A percentile compares a stretch with the other conserved stretches of the same genome.
These are phyloP conservation scores for Coregonus ussuriensis DNA, from an alignment of 2,797 vertebrate genomes.

Conservation along the genomic window DNA sequence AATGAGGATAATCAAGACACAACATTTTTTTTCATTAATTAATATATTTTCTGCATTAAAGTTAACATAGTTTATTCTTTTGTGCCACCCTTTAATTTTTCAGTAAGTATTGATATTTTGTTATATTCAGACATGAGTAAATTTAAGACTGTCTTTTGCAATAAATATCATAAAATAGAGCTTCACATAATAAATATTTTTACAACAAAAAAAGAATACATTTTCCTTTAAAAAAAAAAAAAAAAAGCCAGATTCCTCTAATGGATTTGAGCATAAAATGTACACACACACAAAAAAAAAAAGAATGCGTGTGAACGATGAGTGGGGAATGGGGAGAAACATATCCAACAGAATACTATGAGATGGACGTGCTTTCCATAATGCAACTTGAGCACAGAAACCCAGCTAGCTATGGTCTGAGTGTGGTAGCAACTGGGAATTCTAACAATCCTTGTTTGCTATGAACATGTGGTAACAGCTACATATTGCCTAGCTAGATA, in stretches of 20 bases:
- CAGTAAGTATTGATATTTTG: constrained; percentile 98
- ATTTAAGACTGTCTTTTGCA: constrained; percentile 96
- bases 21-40: constrained; percentile 89
- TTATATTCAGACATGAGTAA: constrained; percentile 99
- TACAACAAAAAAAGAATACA: constrained; percentile 84
- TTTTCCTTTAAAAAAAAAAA: constrained; percentile 81
- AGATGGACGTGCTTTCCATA: constrained; percentile 72
- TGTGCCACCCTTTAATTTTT: constrained; percentile 91
- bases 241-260: constrained; percentile 94
- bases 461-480: constrained; percentile 78
- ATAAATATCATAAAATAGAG: constrained; percentile 99
- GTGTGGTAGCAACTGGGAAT: constrained; percentile 63
- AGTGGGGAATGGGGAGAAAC: constrained; percentile 14
- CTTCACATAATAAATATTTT: constrained; percentile 99
- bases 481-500: constrained; percentile 77
- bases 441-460: constrained; percentile 74
- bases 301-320: constrained; percentile 58
- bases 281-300: constrained; percentile 71
- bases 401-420: constrained; percentile 58
- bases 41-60: constrained; percentile 99
- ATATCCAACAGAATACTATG: constrained; percentile 32
- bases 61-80: constrained; percentile 96
- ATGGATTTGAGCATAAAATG: constrained; percentile 94
- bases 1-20: constrained; percentile 67
- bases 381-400: constrained; percentile 58